Base-by-base conservation (phyloP, 2,113 vertebrate species). In the Eleginops maclovinus region DNA sequence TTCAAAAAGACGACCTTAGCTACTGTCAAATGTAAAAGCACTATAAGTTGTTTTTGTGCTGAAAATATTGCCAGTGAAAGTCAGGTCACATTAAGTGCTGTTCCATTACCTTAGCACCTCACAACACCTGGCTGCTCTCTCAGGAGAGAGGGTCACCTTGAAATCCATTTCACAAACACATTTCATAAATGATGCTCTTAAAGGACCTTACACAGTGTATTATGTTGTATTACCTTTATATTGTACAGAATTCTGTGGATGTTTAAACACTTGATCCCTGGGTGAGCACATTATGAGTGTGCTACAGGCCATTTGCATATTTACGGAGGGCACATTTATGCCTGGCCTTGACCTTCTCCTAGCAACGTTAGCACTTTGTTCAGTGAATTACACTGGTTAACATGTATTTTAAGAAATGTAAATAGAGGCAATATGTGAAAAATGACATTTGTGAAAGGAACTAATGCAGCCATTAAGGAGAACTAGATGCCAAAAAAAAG, bases 81-180 rank as follows among this genome's bases (percentile, higher is more conserved):
- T 84, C 68, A 53, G 63, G 73, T 72, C 66, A 61, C 58, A 54
- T 72, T 75, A 85, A 79, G 73, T 67, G 67, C 64, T 50, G 31
- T 68, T 79, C 74, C 77, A 87, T 85, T 87, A 82, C 61, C 47
- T 41, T 64, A 68, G 41, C 73, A 71, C 59, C 77, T 83, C 55
- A 49, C 74, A 76, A 21, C 82, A 67, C 60, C 50, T 40, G 49
- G 67, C 51, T 53, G 62, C 61, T 78, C 40, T 71, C 8, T 40
- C 40, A 60, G 46, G 41, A 50, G 55, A 53, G 31, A 9, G 43
- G 58, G 68, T 88, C 66, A 82, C 72, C 78, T 78, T 87, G 43
- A 66, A 66, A 40, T 73, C 64, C 58, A 60, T 71, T 83, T 79
- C 50, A 83, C 58, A 77, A 46, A 81, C 62, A 76, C 55, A 67